Evolutionary conservation across 2,113 vertebrate genomes (phyloP), one percentile per base, ranked within the genome.

Genomic region (Tragulus kanchil): DNA sequence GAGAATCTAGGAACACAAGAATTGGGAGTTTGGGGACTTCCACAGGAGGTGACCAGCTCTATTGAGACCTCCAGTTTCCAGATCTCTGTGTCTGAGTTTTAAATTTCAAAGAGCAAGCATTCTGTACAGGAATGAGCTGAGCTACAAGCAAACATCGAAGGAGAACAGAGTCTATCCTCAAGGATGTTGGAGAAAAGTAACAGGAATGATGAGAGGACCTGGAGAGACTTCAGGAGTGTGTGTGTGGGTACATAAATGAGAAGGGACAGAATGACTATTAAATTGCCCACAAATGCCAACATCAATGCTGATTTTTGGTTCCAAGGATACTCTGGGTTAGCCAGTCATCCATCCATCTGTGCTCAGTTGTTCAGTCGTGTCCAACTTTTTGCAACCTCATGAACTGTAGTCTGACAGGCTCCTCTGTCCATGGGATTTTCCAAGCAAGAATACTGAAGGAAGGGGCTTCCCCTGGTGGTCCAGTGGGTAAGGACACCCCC

Each of bases 251-350:
- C 23, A 8, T 8, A 9, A 50, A 19, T 19, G 5, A 13, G 21
- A 19, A 3, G 1, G 8, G 5, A 78, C 9, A 75, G 25, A 19
- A 59, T 73, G 54, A 62, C 42, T 58, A 79, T 75, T 26, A 85
- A 85, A 45, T 25, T 58, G 42, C 73, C 48, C 64, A 64, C 8
- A 3, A 56, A 15, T 48, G 4, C 42, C 48, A 78, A 65, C n/a
- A 61, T 92, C 17, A 75, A 2, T 58, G 21, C n/a, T 67, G 89
- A 86, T 56, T 75, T 71, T 61, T 77, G 88, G 50, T 56, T 73
- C 21, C 82, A 48, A 15, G 64, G 56, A 84, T 54, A 48, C 28
- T 21, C 71, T 42, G 21, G 78, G 45, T 26, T 77, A 71, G 87
- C 83, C 67, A 26, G 31, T 4, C 69, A 45, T 73, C 42, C 25